These are phyloP conservation scores for Columba livia DNA, from an alignment of 2,113 vertebrate genomes.

Conservation along the genomic window DNA sequence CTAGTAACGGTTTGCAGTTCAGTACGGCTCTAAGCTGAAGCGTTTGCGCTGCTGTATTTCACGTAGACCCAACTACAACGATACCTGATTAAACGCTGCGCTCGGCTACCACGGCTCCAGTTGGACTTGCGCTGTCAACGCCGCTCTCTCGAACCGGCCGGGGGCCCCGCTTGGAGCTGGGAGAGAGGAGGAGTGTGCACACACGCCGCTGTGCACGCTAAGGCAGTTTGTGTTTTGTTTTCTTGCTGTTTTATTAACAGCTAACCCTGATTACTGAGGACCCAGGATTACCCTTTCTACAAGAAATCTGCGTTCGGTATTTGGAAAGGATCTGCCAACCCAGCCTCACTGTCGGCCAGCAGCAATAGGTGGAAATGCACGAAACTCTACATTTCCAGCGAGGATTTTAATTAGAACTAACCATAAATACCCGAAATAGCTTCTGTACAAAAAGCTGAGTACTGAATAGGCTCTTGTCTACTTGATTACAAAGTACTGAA, in stretches of 20 bases:
- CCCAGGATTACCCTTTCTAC: conserved; percentile 49
- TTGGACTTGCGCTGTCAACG: not conserved
- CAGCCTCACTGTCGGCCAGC: conserved; percentile 55
- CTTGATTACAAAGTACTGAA: conserved; percentile 82
- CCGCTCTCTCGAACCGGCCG: not conserved
- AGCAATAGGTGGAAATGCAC: conserved; percentile 48
- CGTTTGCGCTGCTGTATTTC: conserved; percentile 37
- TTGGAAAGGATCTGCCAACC: conserved; percentile 40
- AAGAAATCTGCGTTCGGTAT: conserved; percentile 10
- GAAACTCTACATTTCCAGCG: conserved; percentile 30
- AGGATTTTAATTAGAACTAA: conserved; percentile 54
- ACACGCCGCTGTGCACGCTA: not conserved
- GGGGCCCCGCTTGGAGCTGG: not conserved
- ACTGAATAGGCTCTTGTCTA: conserved; percentile 30
- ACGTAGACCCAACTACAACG: not conserved
- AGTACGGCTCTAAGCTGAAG: conserved; percentile 54
- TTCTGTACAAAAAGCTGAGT: conserved; percentile 31
- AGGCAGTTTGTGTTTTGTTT: conserved; percentile 38
- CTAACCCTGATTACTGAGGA: conserved; percentile 61
- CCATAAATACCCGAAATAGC: conserved; percentile 65
- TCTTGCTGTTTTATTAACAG: conserved; percentile 14
- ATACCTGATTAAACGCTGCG: not conserved
- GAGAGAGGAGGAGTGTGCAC: not conserved
- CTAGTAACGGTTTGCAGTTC: conserved; percentile 29
- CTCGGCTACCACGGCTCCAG: not conserved